Evolutionary conservation across 2,888 invertebrate species (phyloP).

Genomic region (Meteorus cinctellus): DNA sequence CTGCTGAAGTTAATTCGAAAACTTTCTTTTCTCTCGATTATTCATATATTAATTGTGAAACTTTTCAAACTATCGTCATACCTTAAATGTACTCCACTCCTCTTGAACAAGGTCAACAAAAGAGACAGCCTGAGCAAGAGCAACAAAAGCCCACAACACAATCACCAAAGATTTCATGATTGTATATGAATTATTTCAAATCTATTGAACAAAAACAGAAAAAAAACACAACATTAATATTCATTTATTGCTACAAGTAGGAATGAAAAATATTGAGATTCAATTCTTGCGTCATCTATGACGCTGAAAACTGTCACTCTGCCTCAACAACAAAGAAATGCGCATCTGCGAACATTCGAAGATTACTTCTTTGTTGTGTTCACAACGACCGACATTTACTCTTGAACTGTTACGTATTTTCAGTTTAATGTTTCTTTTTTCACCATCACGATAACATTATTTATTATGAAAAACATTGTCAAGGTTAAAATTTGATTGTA

Average conservation of each 20-base stretch:
- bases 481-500: too few species aligned
- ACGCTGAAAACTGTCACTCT: neutral
- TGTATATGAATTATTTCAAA: conserved; percentile 22
- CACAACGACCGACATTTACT: too few species aligned
- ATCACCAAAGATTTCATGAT: conserved; percentile 72
- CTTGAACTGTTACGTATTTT: too few species aligned
- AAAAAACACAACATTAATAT: neutral
- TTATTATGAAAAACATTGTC: too few species aligned
- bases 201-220: neutral
- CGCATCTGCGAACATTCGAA: too few species aligned
- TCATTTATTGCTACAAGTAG: too few species aligned
- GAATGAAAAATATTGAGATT: neutral
- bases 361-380: too few species aligned
- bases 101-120: conserved; percentile 83
- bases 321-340: too few species aligned
- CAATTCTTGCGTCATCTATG: neutral
- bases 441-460: too few species aligned
- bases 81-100: conserved; percentile 87
- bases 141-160: conserved; percentile 74
- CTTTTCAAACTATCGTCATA: conserved; percentile 64
- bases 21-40: neutral
- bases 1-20: neutral
- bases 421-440: too few species aligned
- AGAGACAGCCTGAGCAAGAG: conserved; percentile 80
- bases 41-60: too few species aligned